A percentile compares a stretch with the other conserved stretches of the same genome.
phyloP scores from a whole-genome alignment of 2,113 vertebrate species.

The Callipepla squamata region DNA sequence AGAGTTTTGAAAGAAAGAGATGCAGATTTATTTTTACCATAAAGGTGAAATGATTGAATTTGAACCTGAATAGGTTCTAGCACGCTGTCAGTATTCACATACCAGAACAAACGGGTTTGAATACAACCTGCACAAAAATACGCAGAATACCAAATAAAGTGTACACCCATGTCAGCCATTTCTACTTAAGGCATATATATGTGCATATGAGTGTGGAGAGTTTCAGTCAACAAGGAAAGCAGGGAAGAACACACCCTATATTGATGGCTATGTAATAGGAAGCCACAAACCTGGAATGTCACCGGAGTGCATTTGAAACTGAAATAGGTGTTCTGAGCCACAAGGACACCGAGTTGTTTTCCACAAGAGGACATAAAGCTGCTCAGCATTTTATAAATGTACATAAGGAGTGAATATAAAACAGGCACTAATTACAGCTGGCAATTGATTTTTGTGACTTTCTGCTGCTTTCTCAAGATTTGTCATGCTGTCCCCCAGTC shows the following conservation, averaged over 20 bases:
- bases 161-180: neutral
- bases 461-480: neutral
- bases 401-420: neutral
- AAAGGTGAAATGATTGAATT: neutral
- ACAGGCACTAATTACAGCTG: neutral
- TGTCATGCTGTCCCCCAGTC: neutral
- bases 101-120: neutral
- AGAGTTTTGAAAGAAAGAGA: neutral
- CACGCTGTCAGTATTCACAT: neutral
- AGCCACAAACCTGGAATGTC: neutral
- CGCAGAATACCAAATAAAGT: neutral
- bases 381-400: neutral
- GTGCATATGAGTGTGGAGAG: fast-evolving
- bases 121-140: neutral
- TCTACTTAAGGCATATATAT: neutral
- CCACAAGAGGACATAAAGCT: neutral
- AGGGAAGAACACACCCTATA: neutral
- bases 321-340: neutral
- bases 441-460: neutral
- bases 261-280: neutral
- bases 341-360: neutral
- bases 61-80: neutral
- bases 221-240: neutral
- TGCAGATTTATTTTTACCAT: slow-evolving; percentile 3
- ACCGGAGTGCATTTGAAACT: neutral